phyloP scores from a whole-genome alignment of 1,140 invertebrate genomes.

The Formica exsecta region DNA sequence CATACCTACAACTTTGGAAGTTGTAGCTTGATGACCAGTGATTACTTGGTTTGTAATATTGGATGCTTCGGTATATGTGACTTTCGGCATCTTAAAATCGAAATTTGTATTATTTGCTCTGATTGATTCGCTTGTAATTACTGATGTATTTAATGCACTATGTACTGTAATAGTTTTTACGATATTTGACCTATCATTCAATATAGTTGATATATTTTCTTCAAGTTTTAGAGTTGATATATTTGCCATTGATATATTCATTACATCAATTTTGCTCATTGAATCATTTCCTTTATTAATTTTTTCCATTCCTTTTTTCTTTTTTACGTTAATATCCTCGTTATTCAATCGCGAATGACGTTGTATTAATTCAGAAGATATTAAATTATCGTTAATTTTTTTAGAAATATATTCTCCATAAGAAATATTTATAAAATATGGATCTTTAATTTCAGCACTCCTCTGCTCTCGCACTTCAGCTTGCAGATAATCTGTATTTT shows the following conservation, averaged over 20 bases:
- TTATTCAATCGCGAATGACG: background rate
- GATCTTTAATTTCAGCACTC: conserved; percentile 51
- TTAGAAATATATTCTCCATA: background rate
- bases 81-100: background rate
- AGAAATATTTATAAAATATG: conserved; percentile 1
- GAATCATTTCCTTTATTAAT: background rate
- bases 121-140: background rate
- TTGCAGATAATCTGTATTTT: conserved; percentile 65
- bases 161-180: background rate
- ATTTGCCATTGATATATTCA: background rate
- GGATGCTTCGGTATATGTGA: background rate
- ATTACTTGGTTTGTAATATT: conserved; percentile 11
- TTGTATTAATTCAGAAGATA: background rate
- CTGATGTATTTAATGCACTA: background rate
- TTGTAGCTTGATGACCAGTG: background rate
- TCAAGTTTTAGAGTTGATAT: background rate
- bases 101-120: background rate
- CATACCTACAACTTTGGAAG: background rate
- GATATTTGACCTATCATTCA: conserved; percentile 1
- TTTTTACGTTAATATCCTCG: background rate
- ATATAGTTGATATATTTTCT: background rate
- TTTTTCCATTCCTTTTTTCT: background rate
- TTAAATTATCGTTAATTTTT: background rate
- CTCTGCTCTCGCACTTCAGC: conserved; percentile 77
- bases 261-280: background rate